Percentiles rank a stretch among this genome's conserved stretches.
Conservation (phyloP, 2,113 vertebrate species). For the Malurus alboscapulatus region DNA sequence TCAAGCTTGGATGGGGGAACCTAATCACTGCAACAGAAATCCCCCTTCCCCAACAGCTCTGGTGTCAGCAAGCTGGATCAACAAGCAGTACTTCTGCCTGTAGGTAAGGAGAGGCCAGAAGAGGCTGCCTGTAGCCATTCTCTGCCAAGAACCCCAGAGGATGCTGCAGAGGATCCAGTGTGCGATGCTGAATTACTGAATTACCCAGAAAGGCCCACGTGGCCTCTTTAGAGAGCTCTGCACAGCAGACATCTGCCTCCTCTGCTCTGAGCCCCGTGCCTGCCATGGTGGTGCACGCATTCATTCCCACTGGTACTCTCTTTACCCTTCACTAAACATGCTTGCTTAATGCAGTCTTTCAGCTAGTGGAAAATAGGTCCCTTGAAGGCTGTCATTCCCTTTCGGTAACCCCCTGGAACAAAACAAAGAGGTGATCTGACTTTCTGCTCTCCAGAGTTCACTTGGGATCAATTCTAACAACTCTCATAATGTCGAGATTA, state of each 20-base stretch:
- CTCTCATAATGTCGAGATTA: slow-evolving; percentile 68
- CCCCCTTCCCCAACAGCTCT: not conserved
- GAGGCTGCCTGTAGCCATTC: not conserved
- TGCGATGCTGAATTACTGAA: not conserved
- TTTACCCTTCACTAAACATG: slow-evolving; percentile 72
- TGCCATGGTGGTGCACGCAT: slow-evolving; percentile 16
- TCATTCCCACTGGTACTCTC: slow-evolving; percentile 47
- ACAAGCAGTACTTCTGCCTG: not conserved
- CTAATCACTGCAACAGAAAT: not conserved
- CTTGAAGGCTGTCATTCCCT: slow-evolving; percentile 73
- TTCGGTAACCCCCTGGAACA: slow-evolving; percentile 58
- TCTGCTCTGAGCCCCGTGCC: not conserved
- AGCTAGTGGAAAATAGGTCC: slow-evolving; percentile 70
- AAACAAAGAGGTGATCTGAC: slow-evolving; percentile 71
- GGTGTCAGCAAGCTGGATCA: not conserved
- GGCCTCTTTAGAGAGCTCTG: slow-evolving; percentile 37
- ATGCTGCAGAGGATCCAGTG: not conserved
- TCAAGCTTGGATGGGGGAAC: not conserved
- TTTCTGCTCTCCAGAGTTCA: slow-evolving; percentile 69
- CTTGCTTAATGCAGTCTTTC: slow-evolving; percentile 70
- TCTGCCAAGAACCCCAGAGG: not conserved
- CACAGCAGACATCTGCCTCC: slow-evolving; percentile 46
- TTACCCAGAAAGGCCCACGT: not conserved
- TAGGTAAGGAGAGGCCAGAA: not conserved
- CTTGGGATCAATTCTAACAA: slow-evolving; percentile 73